phyloP scores from a whole-genome alignment of 1,140 invertebrate species.

The Drosophila lacertosa region DNA sequence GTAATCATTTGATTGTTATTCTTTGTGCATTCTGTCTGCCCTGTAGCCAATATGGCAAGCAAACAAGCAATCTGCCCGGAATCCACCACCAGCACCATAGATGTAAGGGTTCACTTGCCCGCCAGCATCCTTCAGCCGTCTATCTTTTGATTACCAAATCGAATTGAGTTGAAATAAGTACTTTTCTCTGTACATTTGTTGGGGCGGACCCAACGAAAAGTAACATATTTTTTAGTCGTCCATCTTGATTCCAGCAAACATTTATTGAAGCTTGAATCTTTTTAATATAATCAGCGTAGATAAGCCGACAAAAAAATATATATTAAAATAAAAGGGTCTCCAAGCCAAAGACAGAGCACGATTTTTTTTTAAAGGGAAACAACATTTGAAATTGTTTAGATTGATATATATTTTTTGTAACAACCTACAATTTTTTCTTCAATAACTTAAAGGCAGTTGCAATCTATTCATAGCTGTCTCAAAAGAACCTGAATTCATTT shows the following conservation, averaged over 20 bases:
- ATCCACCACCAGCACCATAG: conserved; percentile 42
- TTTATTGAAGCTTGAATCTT: not conserved
- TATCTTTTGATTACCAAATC: conserved; percentile 78
- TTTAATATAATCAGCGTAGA: not conserved
- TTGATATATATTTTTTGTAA: too few relatives aligned
- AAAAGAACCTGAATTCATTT: too few relatives aligned
- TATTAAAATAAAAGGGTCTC: too few relatives aligned
- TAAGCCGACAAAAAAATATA: not conserved
- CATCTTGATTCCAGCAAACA: not conserved
- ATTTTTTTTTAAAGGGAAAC: too few relatives aligned
- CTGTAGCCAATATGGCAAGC: conserved; percentile 18
- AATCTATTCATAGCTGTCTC: too few relatives aligned
- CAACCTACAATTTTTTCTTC: too few relatives aligned
- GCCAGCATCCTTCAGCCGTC: conserved; percentile 47
- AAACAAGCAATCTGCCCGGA: conserved; percentile 41
- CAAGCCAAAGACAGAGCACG: too few relatives aligned
- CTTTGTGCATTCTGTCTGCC: conserved; percentile 62
- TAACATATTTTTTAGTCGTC: conserved; percentile 1
- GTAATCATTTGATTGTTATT: conserved; percentile 79
- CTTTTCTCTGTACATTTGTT: conserved; percentile 60
- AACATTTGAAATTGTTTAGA: too few relatives aligned
- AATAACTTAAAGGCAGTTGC: too few relatives aligned
- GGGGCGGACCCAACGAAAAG: not conserved
- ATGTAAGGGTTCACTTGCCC: conserved; percentile 39
- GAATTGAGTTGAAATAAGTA: conserved; percentile 77